Base-by-base conservation (phyloP, 1,140 invertebrate genomes). In the Liolophura sinensis region DNA sequence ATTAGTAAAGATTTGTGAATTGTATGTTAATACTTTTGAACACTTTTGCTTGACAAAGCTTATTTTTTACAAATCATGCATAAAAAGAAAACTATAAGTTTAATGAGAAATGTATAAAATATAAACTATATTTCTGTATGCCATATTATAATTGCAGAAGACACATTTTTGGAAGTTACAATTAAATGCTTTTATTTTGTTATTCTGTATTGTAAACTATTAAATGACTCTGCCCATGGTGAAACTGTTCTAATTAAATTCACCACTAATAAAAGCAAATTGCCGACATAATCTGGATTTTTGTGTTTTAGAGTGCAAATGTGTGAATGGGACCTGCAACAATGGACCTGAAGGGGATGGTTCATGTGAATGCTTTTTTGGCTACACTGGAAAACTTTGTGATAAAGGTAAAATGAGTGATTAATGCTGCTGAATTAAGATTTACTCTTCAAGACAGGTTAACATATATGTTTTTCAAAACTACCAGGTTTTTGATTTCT, bases 311-410 rank as follows among this genome's bases (percentile, higher is more conserved):
- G 75, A 61, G 46, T 75, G 73, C 65, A 20, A 63, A 14, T 75
- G 73, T 70, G 61, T 66, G 1, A 70, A 73, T 60, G 75, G 75
- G 3, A 62, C 50, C 15, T 77, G 75, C 67, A 65, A 71, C 51
- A 60, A 63, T 67, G 75, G 71, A 6, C 62, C 67, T 18, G 48
- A 46, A 1, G 75, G 75, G 22, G 58, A 65, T 54, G 75, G 73
- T 1, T 50, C 51, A 20, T 77, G 75, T 71, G 48, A 60, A 14
- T 78, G 76, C 60, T 60, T 69, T 57, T 70, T 71, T 20, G 74
- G 74, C 14, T 78, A 67, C 63, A 67, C 49, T 20, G 76, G 76
- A 15, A 40, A 40, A n/a, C 50, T 63, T 15, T 77, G 75, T 74
- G 71, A 74, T 62, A 47, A 73, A 64, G 57, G 75, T 77, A 70